Evolutionary conservation across 1,140 invertebrate species (phyloP).

Genomic region (Stenopsyche tienmushanensis): DNA sequence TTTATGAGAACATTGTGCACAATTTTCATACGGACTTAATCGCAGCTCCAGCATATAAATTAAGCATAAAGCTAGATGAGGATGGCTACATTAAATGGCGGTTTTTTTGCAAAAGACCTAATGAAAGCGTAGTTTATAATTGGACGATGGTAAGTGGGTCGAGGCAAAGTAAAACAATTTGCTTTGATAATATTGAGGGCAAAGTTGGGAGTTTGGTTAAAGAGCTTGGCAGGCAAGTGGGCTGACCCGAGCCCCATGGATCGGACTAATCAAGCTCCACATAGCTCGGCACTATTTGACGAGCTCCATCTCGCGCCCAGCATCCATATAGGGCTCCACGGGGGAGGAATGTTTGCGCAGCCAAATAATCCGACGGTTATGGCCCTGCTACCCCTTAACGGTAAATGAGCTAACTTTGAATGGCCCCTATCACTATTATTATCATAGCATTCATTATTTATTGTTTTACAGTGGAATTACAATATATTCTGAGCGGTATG

Average conservation of each 20-base stretch:
- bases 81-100: neutral
- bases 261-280: constrained; percentile 18
- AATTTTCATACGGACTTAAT: too few relatives aligned
- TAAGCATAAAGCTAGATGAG: neutral
- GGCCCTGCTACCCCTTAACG: neutral
- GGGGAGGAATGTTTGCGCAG: constrained; percentile 7
- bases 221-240: neutral
- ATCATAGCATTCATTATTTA: constrained; percentile 3
- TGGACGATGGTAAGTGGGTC: neutral
- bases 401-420: neutral
- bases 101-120: too few relatives aligned
- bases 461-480: neutral
- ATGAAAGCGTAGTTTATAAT: too few relatives aligned
- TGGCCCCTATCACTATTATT: constrained; percentile 1
- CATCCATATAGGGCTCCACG: neutral
- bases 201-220: neutral
- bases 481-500: too few relatives aligned
- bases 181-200: constrained; percentile 16
- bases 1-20: neutral
- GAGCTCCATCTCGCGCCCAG: constrained; percentile 9
- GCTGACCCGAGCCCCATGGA: neutral
- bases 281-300: constrained; percentile 13
- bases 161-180: constrained; percentile 24
- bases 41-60: neutral
- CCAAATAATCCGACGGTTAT: constrained; percentile 19